phyloP scores from a whole-genome alignment of 2,888 invertebrate genomes.

The Cataglyphis albicans region DNA sequence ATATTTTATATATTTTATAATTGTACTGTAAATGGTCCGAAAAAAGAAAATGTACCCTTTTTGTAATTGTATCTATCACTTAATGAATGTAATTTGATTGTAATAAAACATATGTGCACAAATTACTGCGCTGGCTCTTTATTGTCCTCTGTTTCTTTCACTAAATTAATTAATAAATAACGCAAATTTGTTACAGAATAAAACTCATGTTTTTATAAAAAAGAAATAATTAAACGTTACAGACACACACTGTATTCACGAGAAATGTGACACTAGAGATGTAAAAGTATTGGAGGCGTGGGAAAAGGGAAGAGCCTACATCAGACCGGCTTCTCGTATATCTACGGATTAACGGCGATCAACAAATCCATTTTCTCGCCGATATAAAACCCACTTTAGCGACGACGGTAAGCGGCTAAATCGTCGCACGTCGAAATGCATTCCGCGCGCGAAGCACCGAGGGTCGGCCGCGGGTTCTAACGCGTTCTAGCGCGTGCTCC shows the following conservation, averaged over 20 bases:
- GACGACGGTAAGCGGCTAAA: conserved; percentile 45
- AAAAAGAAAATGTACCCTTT: too few species aligned
- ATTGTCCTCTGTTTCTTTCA: too few species aligned
- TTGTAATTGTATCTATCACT: too few species aligned
- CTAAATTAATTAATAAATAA: background rate
- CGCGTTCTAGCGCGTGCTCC: conserved; percentile 50
- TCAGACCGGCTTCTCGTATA: conserved; percentile 47
- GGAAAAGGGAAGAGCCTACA: background rate
- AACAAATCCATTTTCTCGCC: conserved; percentile 61
- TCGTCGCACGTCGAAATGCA: conserved; percentile 71
- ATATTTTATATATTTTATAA: too few species aligned
- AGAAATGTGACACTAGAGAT: background rate
- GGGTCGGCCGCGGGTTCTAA: conserved; percentile 59
- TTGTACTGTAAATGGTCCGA: too few species aligned
- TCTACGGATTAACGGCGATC: conserved; percentile 54
- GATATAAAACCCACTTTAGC: conserved; percentile 60
- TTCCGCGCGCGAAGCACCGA: conserved; percentile 68
- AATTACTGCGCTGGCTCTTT: too few species aligned
- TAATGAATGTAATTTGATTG: too few species aligned
- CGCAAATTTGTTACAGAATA: background rate
- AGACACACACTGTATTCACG: background rate
- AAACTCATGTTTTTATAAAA: background rate
- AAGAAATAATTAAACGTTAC: background rate
- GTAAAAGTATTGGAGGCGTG: too few species aligned
- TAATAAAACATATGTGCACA: too few species aligned